Conservation (phyloP, 2,888 invertebrate species). For the Camptogramma bilineatum region DNA sequence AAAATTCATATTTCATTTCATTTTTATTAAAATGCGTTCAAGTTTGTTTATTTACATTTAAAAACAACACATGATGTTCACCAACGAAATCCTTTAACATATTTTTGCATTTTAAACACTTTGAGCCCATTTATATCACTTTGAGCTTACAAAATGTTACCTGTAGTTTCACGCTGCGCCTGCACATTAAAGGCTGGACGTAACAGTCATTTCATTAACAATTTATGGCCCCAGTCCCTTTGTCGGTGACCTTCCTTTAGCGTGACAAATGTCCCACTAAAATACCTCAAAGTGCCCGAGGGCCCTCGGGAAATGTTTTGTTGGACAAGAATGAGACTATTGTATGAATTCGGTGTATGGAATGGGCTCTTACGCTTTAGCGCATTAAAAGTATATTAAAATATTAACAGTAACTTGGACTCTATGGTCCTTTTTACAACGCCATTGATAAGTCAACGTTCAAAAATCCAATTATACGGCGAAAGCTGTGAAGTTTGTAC, state of each 20-base stretch:
- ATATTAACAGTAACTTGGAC: neutral
- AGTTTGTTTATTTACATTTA: neutral
- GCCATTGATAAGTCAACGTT: neutral
- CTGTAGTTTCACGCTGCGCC: slow-evolving; percentile 52
- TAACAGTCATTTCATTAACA: slow-evolving; percentile 67
- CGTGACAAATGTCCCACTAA: slow-evolving; percentile 59
- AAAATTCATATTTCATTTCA: too few species aligned
- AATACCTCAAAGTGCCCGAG: slow-evolving; percentile 48
- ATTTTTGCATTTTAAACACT: slow-evolving; percentile 10
- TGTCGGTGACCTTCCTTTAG: slow-evolving; percentile 49
- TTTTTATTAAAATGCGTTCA: neutral
- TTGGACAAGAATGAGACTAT: slow-evolving; percentile 11
- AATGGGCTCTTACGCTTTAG: slow-evolving; percentile 1
- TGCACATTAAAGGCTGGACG: slow-evolving; percentile 43
- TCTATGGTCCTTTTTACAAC: neutral
- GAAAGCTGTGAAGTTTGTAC: too few species aligned
- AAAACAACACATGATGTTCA: neutral
- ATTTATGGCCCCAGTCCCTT: slow-evolving; percentile 61
- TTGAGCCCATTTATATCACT: slow-evolving; percentile 21
- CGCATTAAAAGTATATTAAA: neutral
- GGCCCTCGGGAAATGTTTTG: slow-evolving; percentile 21
- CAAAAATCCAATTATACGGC: neutral
- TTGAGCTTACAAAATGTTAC: slow-evolving; percentile 31
- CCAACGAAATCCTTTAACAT: neutral
- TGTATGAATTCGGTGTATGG: slow-evolving; percentile 5